Percentiles rank a stretch among this genome's conserved stretches.
Evolutionary conservation across 2,888 invertebrate genomes (phyloP).

Genomic region (Eudemis profundana): DNA sequence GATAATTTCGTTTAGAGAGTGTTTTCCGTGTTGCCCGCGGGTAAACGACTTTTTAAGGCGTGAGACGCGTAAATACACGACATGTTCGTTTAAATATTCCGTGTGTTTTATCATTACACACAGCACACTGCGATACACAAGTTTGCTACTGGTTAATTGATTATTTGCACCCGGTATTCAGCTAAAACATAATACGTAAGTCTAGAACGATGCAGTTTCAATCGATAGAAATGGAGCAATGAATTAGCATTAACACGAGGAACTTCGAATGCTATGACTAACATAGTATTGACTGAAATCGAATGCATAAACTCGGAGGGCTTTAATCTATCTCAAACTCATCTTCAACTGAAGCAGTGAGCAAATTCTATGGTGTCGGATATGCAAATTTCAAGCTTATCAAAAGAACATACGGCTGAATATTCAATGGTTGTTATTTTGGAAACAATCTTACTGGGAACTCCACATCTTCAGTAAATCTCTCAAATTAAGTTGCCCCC

Average conservation of each 20-base stretch:
- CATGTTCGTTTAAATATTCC: slow-evolving; percentile 39
- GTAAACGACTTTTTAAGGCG: slow-evolving; percentile 43
- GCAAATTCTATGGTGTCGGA: background rate
- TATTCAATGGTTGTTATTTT: slow-evolving; percentile 30
- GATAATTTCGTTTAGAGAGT: slow-evolving; percentile 52
- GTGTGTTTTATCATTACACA: slow-evolving; percentile 27
- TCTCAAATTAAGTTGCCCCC: slow-evolving; percentile 48
- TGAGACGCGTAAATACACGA: slow-evolving; percentile 42
- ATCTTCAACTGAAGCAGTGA: slow-evolving; percentile 28
- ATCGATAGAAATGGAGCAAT: too few species aligned
- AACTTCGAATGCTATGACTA: slow-evolving; percentile 12
- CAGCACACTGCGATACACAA: background rate
- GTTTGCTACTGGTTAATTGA: background rate
- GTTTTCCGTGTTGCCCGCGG: slow-evolving; percentile 48
- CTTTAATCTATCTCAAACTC: slow-evolving; percentile 36
- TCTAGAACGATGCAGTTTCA: too few species aligned
- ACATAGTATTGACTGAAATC: slow-evolving; percentile 36
- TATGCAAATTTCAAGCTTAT: slow-evolving; percentile 25
- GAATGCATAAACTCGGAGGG: slow-evolving; percentile 28
- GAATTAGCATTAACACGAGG: slow-evolving; percentile 1
- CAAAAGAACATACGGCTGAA: slow-evolving; percentile 19
- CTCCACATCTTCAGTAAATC: slow-evolving; percentile 46
- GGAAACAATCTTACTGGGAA: slow-evolving; percentile 35
- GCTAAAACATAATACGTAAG: too few species aligned
- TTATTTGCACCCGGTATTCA: too few species aligned